Percentiles rank a stretch among this genome's conserved stretches.
phyloP scores from a whole-genome alignment of 2,888 invertebrate genomes.

The Drosophila anceps region DNA sequence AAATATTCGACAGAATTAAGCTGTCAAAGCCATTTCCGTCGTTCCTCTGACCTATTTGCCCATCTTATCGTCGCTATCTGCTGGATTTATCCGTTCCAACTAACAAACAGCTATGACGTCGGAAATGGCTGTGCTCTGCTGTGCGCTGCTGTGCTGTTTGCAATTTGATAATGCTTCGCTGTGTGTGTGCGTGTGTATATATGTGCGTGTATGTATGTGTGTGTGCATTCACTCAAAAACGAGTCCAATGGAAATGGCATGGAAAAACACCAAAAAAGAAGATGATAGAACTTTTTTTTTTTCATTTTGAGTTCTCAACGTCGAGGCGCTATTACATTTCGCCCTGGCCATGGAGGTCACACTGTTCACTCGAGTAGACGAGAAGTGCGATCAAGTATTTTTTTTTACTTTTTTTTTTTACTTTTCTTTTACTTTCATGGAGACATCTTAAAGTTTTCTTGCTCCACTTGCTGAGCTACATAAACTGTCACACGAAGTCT shows the following conservation, averaged over 20 bases:
- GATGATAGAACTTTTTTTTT: conserved; percentile 15
- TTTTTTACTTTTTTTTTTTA: neutral
- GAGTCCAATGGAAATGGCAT: conserved; percentile 34
- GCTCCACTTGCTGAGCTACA: conserved; percentile 6
- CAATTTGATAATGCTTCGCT: conserved; percentile 32
- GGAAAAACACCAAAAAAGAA: conserved; percentile 17
- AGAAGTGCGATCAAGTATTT: conserved; percentile 33
- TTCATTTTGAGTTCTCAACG: conserved; percentile 1
- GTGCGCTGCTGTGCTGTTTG: conserved; percentile 18
- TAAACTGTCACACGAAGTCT: conserved; percentile 10
- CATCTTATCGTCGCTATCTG: conserved; percentile 42
- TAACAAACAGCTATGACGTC: conserved; percentile 64
- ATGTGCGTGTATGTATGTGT: neutral
- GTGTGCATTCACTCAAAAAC: conserved; percentile 19
- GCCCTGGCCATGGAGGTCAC: conserved; percentile 45
- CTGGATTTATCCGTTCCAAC: conserved; percentile 65
- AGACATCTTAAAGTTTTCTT: conserved; percentile 12
- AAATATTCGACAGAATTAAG: conserved; percentile 53
- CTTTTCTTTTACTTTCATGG: too few species aligned
- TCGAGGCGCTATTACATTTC: conserved; percentile 16
- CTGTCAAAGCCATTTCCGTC: conserved; percentile 77
- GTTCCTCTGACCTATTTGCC: conserved; percentile 49
- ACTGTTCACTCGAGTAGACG: conserved; percentile 24
- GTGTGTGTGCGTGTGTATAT: neutral
- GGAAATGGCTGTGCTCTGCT: conserved; percentile 55